Evolutionary conservation across 2,888 invertebrate species (phyloP).

Genomic region (Nysson spinosus): DNA sequence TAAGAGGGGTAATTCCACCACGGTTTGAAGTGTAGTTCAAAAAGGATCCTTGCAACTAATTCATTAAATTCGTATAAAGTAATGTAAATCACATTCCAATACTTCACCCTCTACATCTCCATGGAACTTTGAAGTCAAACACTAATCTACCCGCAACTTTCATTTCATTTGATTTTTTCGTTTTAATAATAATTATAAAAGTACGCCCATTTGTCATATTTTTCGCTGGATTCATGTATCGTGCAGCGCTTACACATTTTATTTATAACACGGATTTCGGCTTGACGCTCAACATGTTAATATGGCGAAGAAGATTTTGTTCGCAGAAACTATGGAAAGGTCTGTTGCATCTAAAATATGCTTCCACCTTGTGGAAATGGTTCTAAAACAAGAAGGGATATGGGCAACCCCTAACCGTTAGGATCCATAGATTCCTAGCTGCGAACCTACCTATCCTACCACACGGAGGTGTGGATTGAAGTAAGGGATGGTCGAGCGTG

Average conservation of each 20-base stretch:
- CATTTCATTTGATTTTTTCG: too few relatives aligned
- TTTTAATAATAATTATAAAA: too few relatives aligned
- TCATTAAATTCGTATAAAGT: too few relatives aligned
- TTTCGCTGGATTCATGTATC: too few relatives aligned
- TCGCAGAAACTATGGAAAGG: too few relatives aligned
- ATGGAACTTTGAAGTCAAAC: neutral
- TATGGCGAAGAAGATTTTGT: too few relatives aligned
- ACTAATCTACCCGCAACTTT: neutral
- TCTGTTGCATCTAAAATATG: too few relatives aligned
- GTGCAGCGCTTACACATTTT: too few relatives aligned
- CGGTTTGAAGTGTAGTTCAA: slow-evolving; percentile 11
- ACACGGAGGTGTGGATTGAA: slow-evolving; percentile 37
- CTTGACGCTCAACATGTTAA: too few relatives aligned
- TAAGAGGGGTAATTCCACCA: slow-evolving; percentile 22
- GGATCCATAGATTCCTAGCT: slow-evolving; percentile 35
- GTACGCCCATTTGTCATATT: too few relatives aligned
- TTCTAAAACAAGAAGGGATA: slow-evolving; percentile 45
- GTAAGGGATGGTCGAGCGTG: slow-evolving; percentile 55
- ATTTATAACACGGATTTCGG: too few relatives aligned
- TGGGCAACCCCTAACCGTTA: slow-evolving; percentile 55
- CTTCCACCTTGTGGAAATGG: slow-evolving; percentile 35
- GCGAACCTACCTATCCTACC: slow-evolving; percentile 33
- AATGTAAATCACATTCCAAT: neutral
- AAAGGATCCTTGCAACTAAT: neutral
- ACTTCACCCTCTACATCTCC: neutral